Evolutionary conservation across 1,140 invertebrate genomes (phyloP), one percentile per base, ranked within the genome.

Genomic region (Brachionus manjavacas): DNA sequence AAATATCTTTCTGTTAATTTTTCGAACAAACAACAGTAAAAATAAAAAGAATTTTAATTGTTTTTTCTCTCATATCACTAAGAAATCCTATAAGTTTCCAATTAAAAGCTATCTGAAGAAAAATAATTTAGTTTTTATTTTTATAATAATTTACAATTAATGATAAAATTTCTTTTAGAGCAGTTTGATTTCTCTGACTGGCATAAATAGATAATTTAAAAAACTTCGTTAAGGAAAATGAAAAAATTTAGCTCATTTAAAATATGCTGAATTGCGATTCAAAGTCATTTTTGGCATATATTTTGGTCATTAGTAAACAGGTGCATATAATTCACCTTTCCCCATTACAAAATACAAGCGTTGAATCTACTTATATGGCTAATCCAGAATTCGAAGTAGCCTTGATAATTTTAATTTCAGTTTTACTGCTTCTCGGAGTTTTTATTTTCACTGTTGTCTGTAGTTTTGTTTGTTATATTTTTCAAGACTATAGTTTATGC

Each of bases 61-160:
- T 68, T 39, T 68, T 4, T 68, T 68, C 66, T 68, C 31, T 68
- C n/a, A 20, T 23, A 16, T 25, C n/a, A 23, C 16, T 60, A 20
- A 60, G 20, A 60, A 60, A 60, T 16, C 52, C 0, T 1, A 60
- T 23, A 60, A 60, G n/a, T 20, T 60, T 60, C 20, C n/a, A 68
- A 68, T 68, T 68, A 68, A 39, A 68, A 72, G 43, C 31, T 46
- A 72, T 39, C 68, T 72, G 16, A 72, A 72, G 35, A 72, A 39
- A 43, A 16, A 72, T 41, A 31, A 35, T 35, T 72, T 41, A n/a
- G 14, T 72, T 39, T 39, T 20, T n/a, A 41, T 72, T 39, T 39
- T 20, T n/a, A 41, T 41, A 72, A 72, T 72, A 41, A 72, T 39
- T 72, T 39, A 35, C 43, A 46, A 46, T 46, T 43, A 41, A 43